Conservation (phyloP, 2,797 vertebrate genomes). For the Cyprinodon diabolis region DNA sequence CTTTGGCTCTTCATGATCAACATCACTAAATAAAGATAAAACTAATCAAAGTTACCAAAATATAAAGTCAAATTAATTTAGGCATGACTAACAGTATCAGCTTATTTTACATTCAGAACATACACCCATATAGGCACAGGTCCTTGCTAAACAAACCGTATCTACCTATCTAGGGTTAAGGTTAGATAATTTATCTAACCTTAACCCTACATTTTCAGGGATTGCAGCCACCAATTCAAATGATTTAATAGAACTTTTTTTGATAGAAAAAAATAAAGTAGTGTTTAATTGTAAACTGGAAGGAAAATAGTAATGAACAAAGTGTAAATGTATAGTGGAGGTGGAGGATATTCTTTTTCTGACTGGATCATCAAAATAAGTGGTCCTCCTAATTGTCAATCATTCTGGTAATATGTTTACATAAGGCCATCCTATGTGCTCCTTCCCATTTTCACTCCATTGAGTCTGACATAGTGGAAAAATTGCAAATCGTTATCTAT, state of each 20-base stretch:
- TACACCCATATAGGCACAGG: not conserved
- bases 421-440: too few species aligned
- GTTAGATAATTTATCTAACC: too few species aligned
- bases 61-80: not conserved
- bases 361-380: too few species aligned
- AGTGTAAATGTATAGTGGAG: not conserved
- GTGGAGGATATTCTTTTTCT: too few species aligned
- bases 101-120: not conserved
- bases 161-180: too few species aligned
- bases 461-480: too few species aligned
- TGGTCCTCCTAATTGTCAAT: too few species aligned
- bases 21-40: not conserved
- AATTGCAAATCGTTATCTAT: too few species aligned
- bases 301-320: not conserved
- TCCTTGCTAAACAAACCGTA: not conserved
- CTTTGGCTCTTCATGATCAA: not conserved
- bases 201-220: not conserved
- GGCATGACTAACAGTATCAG: slow-evolving; percentile 7
- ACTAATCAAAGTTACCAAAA: not conserved
- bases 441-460: too few species aligned
- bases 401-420: too few species aligned
- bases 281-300: not conserved
- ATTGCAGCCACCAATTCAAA: not conserved
- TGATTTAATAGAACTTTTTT: not conserved
- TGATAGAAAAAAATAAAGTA: not conserved